phyloP scores from a whole-genome alignment of 1,140 invertebrate species.

The Sycophila sp. region DNA sequence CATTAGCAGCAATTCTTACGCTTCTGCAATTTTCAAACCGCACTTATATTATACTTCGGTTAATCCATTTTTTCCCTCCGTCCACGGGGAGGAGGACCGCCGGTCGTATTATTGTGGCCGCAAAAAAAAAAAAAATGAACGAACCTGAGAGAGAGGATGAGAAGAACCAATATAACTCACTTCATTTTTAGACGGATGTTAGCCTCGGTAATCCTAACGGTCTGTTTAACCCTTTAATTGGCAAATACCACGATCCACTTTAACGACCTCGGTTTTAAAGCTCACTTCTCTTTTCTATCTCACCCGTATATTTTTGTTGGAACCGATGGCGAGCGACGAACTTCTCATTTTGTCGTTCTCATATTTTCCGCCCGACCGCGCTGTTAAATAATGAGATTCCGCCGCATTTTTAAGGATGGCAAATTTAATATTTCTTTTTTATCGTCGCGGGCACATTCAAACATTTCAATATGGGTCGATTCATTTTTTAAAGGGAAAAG shows the following conservation, averaged over 20 bases:
- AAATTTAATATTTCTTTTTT: no score
- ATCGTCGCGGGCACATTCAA: no score
- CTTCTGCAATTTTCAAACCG: no score
- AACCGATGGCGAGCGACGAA: no score
- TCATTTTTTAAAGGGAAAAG: no score
- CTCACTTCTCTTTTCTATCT: neutral
- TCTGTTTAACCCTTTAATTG: constrained; percentile 39
- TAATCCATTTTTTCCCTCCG: neutral
- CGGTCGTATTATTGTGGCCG: neutral
- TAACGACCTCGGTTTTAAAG: constrained; percentile 30
- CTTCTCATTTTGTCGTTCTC: no score
- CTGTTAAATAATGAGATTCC: no score
- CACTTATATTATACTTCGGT: neutral
- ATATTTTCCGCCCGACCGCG: no score
- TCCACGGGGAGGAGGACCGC: no score
- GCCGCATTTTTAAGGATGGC: no score
- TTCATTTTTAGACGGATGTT: constrained; percentile 25
- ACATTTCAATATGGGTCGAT: no score
- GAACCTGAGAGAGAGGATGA: neutral
- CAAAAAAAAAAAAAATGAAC: constrained; percentile 33
- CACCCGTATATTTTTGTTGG: neutral
- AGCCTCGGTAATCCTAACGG: constrained; percentile 20
- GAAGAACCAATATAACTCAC: neutral
- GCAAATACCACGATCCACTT: constrained; percentile 30
- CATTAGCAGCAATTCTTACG: no score